Evolutionary conservation across 2,113 vertebrate genomes (phyloP), one percentile per base, ranked within the genome.

Genomic region (Percina caprodes): DNA sequence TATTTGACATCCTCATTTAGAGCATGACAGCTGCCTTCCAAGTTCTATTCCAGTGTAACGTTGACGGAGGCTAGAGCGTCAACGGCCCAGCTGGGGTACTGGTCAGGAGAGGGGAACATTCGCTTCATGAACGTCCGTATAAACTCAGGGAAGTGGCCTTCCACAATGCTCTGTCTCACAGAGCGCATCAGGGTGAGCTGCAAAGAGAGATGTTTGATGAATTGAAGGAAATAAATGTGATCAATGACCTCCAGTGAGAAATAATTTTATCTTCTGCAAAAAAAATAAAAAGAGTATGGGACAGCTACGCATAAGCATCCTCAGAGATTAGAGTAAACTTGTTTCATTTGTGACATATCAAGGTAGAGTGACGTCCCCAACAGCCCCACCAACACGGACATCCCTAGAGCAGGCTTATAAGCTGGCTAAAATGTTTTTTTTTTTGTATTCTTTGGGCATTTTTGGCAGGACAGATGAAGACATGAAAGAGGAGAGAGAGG

Each of bases 181-280:
- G 94, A 93, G 1, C 83, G 88, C 97, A 99, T 97, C 88, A 99
- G 95, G 46, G 71, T 92, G 69, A 99, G 92, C 97, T 99, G 91
- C 18, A 80, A 42, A 42, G 65, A 65, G 6, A 80, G 74, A 82
- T 16, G 65, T 58, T 83, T 54, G 49, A 74, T 84, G n/a, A 71
- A 54, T 52, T 4, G 45, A 23, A 51, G 49, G 60, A 58, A 61
- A 62, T 79, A 24, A 52, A 79, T 71, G 56, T 6, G n/a, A 78
- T 69, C 63, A 71, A 86, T 80, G 49, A 82, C 56, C 71, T 69
- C 55, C 42, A 76, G 30, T 26, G 14, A 62, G 51, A 73, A 70
- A 73, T 79, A 5, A 61, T 69, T 46, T 61, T 79, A 11, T 80
- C 21, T 21, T 45, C 52, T 65, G 74, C 69, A 68, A 14, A 30